Evolutionary conservation across 1,140 invertebrate genomes (phyloP).

Genomic region (Aphelinus certus): DNA sequence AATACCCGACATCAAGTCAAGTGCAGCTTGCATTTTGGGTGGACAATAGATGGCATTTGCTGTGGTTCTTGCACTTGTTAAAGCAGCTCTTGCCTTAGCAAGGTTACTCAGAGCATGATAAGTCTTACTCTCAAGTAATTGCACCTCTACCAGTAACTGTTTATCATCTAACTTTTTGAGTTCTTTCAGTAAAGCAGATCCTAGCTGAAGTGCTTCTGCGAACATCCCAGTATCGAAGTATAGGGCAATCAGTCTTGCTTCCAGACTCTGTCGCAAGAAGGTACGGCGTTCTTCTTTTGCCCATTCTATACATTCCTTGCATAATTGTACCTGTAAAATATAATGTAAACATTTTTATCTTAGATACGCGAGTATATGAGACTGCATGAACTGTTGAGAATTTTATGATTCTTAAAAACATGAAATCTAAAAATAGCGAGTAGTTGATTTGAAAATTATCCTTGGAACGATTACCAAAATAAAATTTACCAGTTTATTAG

Average conservation of each 20-base stretch:
- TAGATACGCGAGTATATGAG: too few relatives aligned
- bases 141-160: constrained; percentile 95
- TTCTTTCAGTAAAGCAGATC: constrained; percentile 88
- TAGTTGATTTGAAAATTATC: too few relatives aligned
- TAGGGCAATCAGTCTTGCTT: constrained; percentile 91
- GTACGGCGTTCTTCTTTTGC: constrained; percentile 97
- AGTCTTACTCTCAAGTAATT: constrained; percentile 97
- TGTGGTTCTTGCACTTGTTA: constrained; percentile 97
- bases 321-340: constrained; percentile 74
- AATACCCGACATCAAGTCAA: constrained; percentile 98
- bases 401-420: too few relatives aligned
- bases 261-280: constrained; percentile 95
- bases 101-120: constrained; percentile 98
- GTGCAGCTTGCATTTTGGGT: constrained; percentile 95
- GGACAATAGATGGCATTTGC: constrained; percentile 99
- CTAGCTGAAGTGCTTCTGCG: constrained; percentile 84
- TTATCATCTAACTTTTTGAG: constrained; percentile 99
- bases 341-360: not conserved
- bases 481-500: constrained; percentile 19
- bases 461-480: not conserved
- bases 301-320: constrained; percentile 99
- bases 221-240: constrained; percentile 95
- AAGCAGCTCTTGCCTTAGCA: constrained; percentile 94
- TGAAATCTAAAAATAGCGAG: too few relatives aligned
- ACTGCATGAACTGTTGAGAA: too few relatives aligned